Evolutionary conservation across 2,797 vertebrate species (phyloP), one percentile per base, ranked within the genome.

Genomic region (Chromis chromis): DNA sequence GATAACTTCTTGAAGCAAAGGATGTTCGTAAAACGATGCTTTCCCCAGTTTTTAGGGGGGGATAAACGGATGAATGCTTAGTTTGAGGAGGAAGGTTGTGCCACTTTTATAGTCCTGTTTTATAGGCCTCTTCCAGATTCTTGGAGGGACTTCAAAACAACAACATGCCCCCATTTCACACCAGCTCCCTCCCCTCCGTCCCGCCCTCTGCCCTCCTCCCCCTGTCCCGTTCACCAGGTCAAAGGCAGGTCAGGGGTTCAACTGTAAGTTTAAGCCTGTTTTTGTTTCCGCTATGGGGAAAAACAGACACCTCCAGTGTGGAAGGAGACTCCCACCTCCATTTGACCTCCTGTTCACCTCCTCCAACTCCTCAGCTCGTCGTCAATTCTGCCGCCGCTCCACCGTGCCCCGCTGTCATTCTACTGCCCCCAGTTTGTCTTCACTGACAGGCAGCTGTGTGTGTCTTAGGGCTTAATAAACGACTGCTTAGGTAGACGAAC

Each of bases 161-260:
- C 92, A 92, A 92, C 92, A 92, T 91, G 84, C 81, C 87, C 91
- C 87, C 88, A 90, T 92, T 92, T 93, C 78, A 91, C 91, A 90
- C 91, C 87, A 83, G 68, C 85, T 81, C 87, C 88, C 91, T 88
- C 88, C 82, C 72, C 61, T 61, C 56, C 11, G 71, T 85, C 82
- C 88, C 89, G 78, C 93, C 92, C 93, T 87, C 86, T 88, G 89
- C 82, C 85, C 79, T 72, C 74, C 88, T 89, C 88, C 87, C 84
- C 85, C 85, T 78, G 88, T 88, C 90, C 90, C 65, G 60, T 82
- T 82, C 86, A 86, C 81, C 84, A 83, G 93, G 95, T 95, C 94
- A 95, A 95, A 95, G 95, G 93, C 94, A 93, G 95, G 93, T 94
- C 95, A 95, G 74, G 91, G 93, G 95, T 95, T 95, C 95, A 95